phyloP scores from a whole-genome alignment of 2,797 vertebrate genomes.

The Lepilemur ruficaudatus region DNA sequence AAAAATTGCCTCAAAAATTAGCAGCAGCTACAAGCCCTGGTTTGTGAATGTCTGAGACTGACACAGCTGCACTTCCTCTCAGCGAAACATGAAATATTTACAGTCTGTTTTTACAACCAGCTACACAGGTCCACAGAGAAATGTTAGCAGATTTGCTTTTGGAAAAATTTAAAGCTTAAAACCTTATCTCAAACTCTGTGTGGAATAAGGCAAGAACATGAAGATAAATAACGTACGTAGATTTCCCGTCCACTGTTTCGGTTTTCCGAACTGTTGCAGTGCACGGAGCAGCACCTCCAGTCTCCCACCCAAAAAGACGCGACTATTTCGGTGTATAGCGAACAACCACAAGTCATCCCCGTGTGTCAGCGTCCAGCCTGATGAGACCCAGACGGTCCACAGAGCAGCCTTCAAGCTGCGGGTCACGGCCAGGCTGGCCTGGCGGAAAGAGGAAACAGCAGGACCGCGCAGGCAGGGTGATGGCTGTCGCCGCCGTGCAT shows the following conservation, averaged over 20 bases:
- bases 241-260: background rate
- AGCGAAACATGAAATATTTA: background rate
- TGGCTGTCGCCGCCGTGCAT: too few relatives aligned
- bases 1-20: background rate
- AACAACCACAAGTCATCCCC: background rate
- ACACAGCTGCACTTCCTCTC: background rate
- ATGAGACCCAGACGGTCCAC: too few relatives aligned
- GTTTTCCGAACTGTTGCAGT: background rate
- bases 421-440: background rate
- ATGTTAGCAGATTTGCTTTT: background rate
- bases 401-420: background rate
- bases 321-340: background rate
- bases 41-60: background rate
- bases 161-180: background rate
- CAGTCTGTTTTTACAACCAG: background rate
- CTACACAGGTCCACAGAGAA: background rate
- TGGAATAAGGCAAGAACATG: background rate
- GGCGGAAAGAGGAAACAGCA: background rate
- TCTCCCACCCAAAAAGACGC: background rate
- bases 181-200: background rate
- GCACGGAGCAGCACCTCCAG: background rate
- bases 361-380: background rate
- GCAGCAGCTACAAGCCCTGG: background rate
- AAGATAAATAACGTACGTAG: background rate
- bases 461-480: background rate